phyloP scores from a whole-genome alignment of 1,140 invertebrate genomes.

The Battus philenor region DNA sequence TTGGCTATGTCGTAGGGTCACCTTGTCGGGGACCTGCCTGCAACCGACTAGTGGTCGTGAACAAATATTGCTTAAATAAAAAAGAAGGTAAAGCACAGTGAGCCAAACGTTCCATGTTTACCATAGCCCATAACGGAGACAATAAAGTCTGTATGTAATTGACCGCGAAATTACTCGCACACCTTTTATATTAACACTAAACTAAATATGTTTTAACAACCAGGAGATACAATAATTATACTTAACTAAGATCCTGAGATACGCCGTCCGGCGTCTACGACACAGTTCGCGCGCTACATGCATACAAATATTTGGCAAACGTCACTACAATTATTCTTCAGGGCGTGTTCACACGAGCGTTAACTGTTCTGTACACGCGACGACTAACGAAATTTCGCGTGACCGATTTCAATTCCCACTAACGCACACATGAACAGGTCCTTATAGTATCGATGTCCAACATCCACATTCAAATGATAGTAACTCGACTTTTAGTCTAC shows the following conservation, averaged over 20 bases:
- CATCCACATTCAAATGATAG: slow-evolving; percentile 34
- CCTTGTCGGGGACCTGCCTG: too few species aligned
- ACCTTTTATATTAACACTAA: slow-evolving; percentile 35
- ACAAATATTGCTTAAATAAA: too few species aligned
- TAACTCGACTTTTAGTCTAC: slow-evolving; percentile 53
- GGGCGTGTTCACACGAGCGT: slow-evolving; percentile 2
- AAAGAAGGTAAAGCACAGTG: too few species aligned
- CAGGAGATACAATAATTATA: slow-evolving; percentile 63
- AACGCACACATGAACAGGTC: neutral
- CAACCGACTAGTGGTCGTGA: too few species aligned
- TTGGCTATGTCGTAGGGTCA: too few species aligned
- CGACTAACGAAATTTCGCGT: too few species aligned
- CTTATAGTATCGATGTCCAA: slow-evolving; percentile 37
- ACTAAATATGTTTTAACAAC: slow-evolving; percentile 63
- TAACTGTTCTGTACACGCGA: too few species aligned
- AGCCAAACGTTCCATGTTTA: slow-evolving; percentile 23
- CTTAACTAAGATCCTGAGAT: slow-evolving; percentile 55
- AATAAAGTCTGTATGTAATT: slow-evolving; percentile 61
- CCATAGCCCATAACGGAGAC: slow-evolving; percentile 36
- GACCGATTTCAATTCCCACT: too few species aligned
- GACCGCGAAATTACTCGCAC: slow-evolving; percentile 63
- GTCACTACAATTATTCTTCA: slow-evolving; percentile 24
- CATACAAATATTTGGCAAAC: slow-evolving; percentile 30
- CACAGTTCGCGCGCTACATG: slow-evolving; percentile 18
- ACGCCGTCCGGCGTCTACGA: slow-evolving; percentile 43